These are phyloP conservation scores for Aplocera efformata DNA, from an alignment of 2,888 invertebrate genomes.

Conservation along the genomic window DNA sequence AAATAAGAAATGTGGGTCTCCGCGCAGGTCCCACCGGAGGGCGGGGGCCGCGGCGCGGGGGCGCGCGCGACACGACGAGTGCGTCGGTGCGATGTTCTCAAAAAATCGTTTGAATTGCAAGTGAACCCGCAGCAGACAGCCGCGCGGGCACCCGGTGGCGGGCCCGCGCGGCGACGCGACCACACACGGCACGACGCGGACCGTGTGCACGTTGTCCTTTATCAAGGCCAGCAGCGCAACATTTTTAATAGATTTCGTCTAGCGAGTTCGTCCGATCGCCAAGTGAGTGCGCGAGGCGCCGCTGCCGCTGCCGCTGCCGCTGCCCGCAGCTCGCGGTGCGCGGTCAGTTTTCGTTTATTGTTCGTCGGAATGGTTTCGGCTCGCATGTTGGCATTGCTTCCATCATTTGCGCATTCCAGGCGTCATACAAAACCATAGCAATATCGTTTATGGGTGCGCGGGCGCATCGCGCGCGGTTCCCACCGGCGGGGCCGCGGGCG, in stretches of 20 bases:
- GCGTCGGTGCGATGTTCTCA: no score
- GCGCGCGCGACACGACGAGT: no score
- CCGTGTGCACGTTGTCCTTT: no score
- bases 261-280: no score
- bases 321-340: no score
- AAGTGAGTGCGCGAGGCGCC: no score
- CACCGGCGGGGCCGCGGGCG: constrained; percentile 14
- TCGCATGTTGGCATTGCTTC: constrained; percentile 9
- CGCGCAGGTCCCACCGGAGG: not conserved
- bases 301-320: no score
- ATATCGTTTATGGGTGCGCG: constrained; percentile 17
- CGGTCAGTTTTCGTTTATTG: constrained; percentile 13
- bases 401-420: constrained; percentile 18
- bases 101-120: no score
- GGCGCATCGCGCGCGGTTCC: constrained; percentile 16
- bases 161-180: not conserved
- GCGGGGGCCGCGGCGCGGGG: not conserved
- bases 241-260: no score
- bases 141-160: not conserved
- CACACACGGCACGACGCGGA: not conserved
- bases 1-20: not conserved
- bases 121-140: no score
- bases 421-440: constrained; percentile 16
- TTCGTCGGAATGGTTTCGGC: constrained; percentile 13
- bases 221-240: no score